phyloP scores from a whole-genome alignment of 2,888 invertebrate genomes.

The Nemotelus nigrinus region DNA sequence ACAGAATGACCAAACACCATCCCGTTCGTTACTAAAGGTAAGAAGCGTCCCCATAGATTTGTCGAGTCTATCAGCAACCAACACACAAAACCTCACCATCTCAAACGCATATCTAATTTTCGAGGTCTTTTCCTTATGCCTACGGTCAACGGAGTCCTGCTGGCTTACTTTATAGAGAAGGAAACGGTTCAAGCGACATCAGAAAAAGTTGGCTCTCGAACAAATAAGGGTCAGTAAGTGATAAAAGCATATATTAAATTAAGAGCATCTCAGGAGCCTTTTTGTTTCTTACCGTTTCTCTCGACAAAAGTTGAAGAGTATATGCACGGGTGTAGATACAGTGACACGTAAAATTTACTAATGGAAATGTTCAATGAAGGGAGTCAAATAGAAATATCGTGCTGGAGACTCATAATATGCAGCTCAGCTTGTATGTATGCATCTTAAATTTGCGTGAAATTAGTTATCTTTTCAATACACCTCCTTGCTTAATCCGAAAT shows the following conservation, averaged over 20 bases:
- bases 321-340: too few species aligned
- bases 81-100: not conserved
- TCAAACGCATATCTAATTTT: slow-evolving; percentile 1
- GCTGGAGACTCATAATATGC: too few species aligned
- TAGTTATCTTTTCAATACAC: too few species aligned
- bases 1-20: not conserved
- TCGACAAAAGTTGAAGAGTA: too few species aligned
- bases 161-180: not conserved
- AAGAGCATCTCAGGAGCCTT: slow-evolving; percentile 47
- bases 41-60: slow-evolving; percentile 28
- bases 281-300: slow-evolving; percentile 38
- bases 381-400: too few species aligned
- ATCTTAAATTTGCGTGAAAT: too few species aligned
- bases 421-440: too few species aligned
- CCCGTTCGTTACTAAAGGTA: slow-evolving; percentile 35
- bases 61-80: slow-evolving; percentile 30
- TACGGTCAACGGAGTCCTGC: too few species aligned
- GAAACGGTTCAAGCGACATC: slow-evolving; percentile 33
- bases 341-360: too few species aligned
- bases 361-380: too few species aligned
- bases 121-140: not conserved
- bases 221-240: slow-evolving; percentile 46
- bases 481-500: too few species aligned
- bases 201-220: slow-evolving; percentile 42
- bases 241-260: slow-evolving; percentile 48